Percentiles rank a stretch among this genome's conserved stretches.
Conservation (phyloP, 2,888 invertebrate species). For the Cryptocheilus praepositus region DNA sequence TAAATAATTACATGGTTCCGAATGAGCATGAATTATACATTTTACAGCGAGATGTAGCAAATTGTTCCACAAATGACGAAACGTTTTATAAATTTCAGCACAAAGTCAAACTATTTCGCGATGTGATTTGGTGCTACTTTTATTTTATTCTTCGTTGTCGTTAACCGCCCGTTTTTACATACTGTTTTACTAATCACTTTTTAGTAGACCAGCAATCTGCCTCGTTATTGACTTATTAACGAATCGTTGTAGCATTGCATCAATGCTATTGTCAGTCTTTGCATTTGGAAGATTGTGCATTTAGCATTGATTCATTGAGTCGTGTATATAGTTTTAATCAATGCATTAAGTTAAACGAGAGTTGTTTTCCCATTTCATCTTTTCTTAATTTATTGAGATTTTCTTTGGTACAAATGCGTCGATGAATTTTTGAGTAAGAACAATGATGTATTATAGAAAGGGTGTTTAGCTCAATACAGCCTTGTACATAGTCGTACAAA, state of each 20-base stretch:
- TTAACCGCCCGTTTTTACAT: slow-evolving; percentile 5
- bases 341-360: slow-evolving; percentile 15
- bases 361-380: slow-evolving; percentile 5
- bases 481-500: slow-evolving; percentile 66
- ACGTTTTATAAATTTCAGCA: slow-evolving; percentile 27
- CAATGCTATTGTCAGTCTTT: slow-evolving; percentile 69
- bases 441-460: slow-evolving; percentile 50
- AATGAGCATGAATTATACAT: slow-evolving; percentile 3
- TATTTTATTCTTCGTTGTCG: background rate
- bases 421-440: slow-evolving; percentile 33
- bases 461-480: slow-evolving; percentile 57
- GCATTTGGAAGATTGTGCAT: slow-evolving; percentile 64
- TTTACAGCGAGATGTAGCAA: background rate
- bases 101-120: slow-evolving; percentile 17
- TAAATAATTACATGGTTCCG: slow-evolving; percentile 15
- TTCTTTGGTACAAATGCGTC: slow-evolving; percentile 13
- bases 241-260: slow-evolving; percentile 13
- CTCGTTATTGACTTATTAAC: slow-evolving; percentile 9
- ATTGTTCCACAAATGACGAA: background rate
- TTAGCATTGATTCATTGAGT: slow-evolving; percentile 51
- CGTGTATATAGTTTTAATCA: slow-evolving; percentile 32
- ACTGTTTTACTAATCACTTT: background rate
- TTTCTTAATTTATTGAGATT: slow-evolving; percentile 22
- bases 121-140: slow-evolving; percentile 27
- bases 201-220: slow-evolving; percentile 10